Percentiles rank a stretch among this genome's conserved stretches.
Evolutionary conservation across 2,797 vertebrate genomes (phyloP).

Genomic region (Ataeniobius toweri): DNA sequence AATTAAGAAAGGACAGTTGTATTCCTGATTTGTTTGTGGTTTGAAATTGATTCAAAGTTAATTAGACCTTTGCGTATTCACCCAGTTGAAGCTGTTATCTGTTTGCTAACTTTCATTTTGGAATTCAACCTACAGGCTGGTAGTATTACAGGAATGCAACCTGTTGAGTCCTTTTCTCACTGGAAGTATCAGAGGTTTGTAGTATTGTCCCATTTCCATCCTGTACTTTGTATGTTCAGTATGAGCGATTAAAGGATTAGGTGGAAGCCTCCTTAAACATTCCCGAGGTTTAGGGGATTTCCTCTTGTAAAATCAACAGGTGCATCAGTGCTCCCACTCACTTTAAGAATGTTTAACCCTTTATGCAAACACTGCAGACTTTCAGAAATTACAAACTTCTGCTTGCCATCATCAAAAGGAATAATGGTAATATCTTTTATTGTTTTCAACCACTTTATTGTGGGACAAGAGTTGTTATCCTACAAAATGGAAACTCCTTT

Average conservation of each 20-base stretch:
- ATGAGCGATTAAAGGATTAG: neutral
- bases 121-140: neutral
- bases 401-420: neutral
- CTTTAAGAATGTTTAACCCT: slow-evolving; percentile 14
- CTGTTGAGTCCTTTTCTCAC: neutral
- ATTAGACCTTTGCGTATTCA: neutral
- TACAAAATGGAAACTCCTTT: neutral
- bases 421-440: neutral
- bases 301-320: slow-evolving; percentile 25
- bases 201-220: neutral
- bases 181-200: neutral
- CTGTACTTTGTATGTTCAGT: neutral
- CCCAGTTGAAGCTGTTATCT: neutral
- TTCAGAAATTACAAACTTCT: neutral
- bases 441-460: neutral
- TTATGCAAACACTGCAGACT: slow-evolving; percentile 23
- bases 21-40: neutral
- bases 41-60: neutral
- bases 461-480: too few relatives aligned
- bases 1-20: neutral
- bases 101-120: neutral
- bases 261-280: slow-evolving; percentile 14
- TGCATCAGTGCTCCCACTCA: slow-evolving; percentile 15
- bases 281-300: slow-evolving; percentile 6
- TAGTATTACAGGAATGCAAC: neutral